Evolutionary conservation across 2,888 invertebrate genomes (phyloP).

Genomic region (Lucinisca nassula): DNA sequence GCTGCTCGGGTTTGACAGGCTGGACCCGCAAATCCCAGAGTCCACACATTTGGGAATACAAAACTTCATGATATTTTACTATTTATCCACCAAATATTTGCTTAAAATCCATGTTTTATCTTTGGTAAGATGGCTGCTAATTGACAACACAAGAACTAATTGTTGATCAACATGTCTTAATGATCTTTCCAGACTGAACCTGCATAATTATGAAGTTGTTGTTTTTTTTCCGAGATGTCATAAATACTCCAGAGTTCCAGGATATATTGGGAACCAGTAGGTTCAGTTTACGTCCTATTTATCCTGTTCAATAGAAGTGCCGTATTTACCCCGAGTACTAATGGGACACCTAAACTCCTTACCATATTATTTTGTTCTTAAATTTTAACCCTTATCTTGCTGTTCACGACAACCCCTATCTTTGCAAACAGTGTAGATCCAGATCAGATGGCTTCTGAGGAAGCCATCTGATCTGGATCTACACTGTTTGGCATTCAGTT

Average conservation of each 20-base stretch:
- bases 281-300: background rate
- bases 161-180: background rate
- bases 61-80: conserved; percentile 69
- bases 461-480: no score
- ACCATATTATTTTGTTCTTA: no score
- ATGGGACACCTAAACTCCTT: no score
- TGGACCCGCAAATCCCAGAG: conserved; percentile 60
- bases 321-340: no score
- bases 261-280: background rate
- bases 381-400: no score
- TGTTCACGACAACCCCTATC: no score
- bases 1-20: conserved; percentile 44
- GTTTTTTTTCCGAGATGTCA: background rate
- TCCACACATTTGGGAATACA: conserved; percentile 77
- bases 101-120: background rate
- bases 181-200: background rate
- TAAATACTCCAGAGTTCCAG: background rate
- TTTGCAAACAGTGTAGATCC: no score
- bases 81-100: background rate
- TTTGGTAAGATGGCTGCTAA: background rate
- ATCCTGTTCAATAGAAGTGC: background rate
- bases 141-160: background rate
- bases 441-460: no score
- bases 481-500: no score
- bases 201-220: background rate